Evolutionary conservation across 2,888 invertebrate genomes (phyloP).

Genomic region (Steinernema carpocapsae): DNA sequence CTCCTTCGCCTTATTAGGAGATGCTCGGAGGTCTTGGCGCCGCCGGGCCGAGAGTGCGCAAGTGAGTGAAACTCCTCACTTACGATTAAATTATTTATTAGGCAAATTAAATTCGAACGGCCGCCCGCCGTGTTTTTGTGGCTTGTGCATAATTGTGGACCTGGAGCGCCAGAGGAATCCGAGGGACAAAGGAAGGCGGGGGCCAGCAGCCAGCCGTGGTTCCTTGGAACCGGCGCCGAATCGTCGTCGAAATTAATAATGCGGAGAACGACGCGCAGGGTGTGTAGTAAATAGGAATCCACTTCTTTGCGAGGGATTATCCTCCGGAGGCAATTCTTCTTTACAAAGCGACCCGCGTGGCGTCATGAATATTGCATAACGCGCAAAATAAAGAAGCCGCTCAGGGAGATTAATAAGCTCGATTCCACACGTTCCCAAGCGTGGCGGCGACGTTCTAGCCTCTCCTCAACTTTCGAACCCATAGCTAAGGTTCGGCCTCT

Average conservation of each 20-base stretch:
- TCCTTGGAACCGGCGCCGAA: background rate
- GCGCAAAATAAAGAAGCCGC: constrained; percentile 24
- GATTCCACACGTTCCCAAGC: background rate
- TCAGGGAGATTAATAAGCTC: constrained; percentile 6
- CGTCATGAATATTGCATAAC: background rate
- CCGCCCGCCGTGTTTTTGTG: constrained; percentile 14
- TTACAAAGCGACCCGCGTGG: constrained; percentile 5
- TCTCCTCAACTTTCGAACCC: too few species aligned
- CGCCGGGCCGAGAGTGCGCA: background rate
- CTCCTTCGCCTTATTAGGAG: background rate
- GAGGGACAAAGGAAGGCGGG: background rate
- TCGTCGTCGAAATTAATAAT: constrained; percentile 5
- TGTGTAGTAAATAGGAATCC: background rate
- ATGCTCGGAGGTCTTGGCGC: background rate
- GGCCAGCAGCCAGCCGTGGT: background rate
- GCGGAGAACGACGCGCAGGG: background rate
- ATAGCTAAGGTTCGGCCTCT: too few species aligned
- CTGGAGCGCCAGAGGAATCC: background rate
- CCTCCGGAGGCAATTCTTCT: constrained; percentile 5
- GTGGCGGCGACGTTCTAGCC: too few species aligned
- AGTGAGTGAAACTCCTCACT: constrained; percentile 18
- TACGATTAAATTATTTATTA: constrained; percentile 27
- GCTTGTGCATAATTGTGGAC: background rate
- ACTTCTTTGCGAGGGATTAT: constrained; percentile 19
- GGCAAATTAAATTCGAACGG: constrained; percentile 25